Conservation (phyloP, 1,140 invertebrate genomes). For the Macrosteles quadrilineatus region DNA sequence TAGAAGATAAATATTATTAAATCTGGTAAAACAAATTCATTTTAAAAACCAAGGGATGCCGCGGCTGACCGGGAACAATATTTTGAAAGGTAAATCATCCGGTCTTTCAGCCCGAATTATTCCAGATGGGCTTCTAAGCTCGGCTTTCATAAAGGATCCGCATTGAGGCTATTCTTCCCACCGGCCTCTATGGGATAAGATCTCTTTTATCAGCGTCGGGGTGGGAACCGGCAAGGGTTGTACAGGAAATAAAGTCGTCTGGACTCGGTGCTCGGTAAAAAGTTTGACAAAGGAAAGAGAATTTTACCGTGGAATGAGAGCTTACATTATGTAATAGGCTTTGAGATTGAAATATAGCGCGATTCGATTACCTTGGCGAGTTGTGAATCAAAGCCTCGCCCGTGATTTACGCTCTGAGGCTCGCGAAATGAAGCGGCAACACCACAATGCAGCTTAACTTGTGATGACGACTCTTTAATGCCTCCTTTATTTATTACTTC, state of each 20-base stretch:
- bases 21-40: too few species aligned
- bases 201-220: slow-evolving; percentile 4
- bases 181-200: slow-evolving; percentile 15
- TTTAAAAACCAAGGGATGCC: too few species aligned
- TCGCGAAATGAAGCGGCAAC: background rate
- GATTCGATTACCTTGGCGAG: slow-evolving; percentile 4
- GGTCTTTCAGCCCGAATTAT: slow-evolving; percentile 6
- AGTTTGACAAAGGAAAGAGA: background rate
- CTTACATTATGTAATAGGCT: background rate
- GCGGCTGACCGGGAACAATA: slow-evolving; percentile 1
- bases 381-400: background rate
- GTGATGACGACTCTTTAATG: slow-evolving; percentile 11
- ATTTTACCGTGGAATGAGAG: too few species aligned
- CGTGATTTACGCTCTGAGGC: background rate
- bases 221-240: slow-evolving; percentile 14
- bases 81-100: slow-evolving; percentile 21
- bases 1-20: too few species aligned
- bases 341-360: slow-evolving; percentile 11
- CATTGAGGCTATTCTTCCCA: slow-evolving; percentile 12
- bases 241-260: slow-evolving; percentile 5
- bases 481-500: background rate
- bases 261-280: background rate
- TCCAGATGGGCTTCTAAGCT: background rate
- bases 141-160: slow-evolving; percentile 3
- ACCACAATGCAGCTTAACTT: background rate